Conservation (phyloP, 1,140 invertebrate species). For the Linepithema humile region DNA sequence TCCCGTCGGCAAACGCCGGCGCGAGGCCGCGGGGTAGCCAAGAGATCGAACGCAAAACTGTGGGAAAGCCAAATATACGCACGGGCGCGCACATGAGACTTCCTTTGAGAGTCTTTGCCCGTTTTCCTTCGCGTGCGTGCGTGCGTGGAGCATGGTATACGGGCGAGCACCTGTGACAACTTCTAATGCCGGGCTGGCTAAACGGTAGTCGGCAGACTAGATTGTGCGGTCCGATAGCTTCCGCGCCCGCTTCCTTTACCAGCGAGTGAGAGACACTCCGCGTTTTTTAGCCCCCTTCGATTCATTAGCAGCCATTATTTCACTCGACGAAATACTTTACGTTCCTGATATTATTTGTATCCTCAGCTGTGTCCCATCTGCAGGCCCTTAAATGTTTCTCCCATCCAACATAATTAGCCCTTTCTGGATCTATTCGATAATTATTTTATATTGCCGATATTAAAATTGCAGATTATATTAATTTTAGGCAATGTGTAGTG, state of each 20-base stretch:
- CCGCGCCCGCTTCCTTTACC: slow-evolving; percentile 56
- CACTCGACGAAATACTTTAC: slow-evolving; percentile 44
- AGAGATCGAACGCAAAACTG: slow-evolving; percentile 72
- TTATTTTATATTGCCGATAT: neutral
- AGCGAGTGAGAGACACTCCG: slow-evolving; percentile 26
- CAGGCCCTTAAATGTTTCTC: neutral
- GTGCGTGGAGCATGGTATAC: slow-evolving; percentile 54
- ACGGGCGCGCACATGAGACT: too few species aligned
- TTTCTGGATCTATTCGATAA: neutral
- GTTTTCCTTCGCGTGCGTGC: slow-evolving; percentile 38
- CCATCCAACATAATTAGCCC: neutral
- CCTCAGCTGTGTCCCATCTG: slow-evolving; percentile 37
- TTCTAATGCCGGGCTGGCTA: slow-evolving; percentile 67
- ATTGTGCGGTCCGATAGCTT: slow-evolving; percentile 66
- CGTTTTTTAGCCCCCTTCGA: slow-evolving; percentile 62
- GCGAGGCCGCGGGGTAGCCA: slow-evolving; percentile 57
- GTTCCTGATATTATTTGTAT: slow-evolving; percentile 28
- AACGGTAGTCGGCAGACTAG: slow-evolving; percentile 67
- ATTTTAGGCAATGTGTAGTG: neutral
- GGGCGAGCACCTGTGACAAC: slow-evolving; percentile 68
- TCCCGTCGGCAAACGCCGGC: slow-evolving; percentile 56
- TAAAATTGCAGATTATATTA: neutral
- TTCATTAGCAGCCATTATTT: slow-evolving; percentile 66
- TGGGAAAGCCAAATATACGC: slow-evolving; percentile 78
- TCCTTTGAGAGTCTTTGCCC: slow-evolving; percentile 14